Evolutionary conservation across 2,113 vertebrate genomes (phyloP), one percentile per base, ranked within the genome.

Genomic region (Antechinus stuartii): DNA sequence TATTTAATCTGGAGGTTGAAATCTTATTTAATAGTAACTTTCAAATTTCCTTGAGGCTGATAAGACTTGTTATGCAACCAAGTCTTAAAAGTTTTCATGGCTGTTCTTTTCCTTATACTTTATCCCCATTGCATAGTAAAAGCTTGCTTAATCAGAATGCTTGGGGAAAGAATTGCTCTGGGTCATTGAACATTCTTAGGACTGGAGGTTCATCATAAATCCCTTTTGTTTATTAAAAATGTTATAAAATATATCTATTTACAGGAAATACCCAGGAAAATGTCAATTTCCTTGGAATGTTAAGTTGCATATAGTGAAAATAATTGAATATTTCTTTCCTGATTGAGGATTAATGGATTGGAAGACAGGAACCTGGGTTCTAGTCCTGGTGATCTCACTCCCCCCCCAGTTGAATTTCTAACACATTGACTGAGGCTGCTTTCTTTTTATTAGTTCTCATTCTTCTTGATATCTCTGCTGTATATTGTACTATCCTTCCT

Each of bases 1-100:
- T 98, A 96, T 96, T 97, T 97, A 94, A 90, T 95, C 57, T 94
- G 95, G 91, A 91, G 97, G 93, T 26, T 91, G 54, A 76, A 84
- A n/a, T 95, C 90, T 91, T 94, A 93, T 89, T 95, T 96, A 95
- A 97, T 90, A 94, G 92, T 94, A 95, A 42, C 68, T 95, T 92
- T 91, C 47, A 92, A 42, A 91, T 96, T 97, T 55, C 0, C 0
- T 54, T 54, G 90, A 35, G 54, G 68, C n/a, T 96, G 93, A 94
- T 93, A 42, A 92, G 47, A 27, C 9, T 61, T 96, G 61, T 92
- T 23, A 92, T 84, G 27, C 3, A 84, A 92, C 22, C 2, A 90
- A 52, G 12, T 52, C 12, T 8, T 35, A 42, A 84, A 84, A 61
- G 46, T 90, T 95, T 95, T 95, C 91, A 11, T 14, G 30, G 30